These are phyloP conservation scores for Phallusia fumigata DNA, from an alignment of 23 tunicate species.

Conservation along the genomic window DNA sequence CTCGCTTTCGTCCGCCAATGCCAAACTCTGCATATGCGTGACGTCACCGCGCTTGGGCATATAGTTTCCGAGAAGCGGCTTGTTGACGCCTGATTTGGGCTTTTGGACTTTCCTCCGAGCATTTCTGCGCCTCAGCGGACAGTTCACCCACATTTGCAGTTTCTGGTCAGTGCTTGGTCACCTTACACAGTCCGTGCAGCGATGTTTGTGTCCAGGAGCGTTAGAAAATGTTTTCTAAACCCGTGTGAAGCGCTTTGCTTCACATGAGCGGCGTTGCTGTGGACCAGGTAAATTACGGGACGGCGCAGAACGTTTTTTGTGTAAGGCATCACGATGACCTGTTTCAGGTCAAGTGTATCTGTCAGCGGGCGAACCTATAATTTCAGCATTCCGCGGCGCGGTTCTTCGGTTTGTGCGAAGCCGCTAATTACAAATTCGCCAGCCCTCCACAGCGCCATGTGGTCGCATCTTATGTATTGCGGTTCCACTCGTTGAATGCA, in stretches of 20 bases:
- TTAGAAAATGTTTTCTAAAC: constrained; percentile 4
- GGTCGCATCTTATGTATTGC: constrained; percentile 1
- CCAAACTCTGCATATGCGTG: background rate
- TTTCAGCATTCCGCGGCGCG: constrained; percentile 1
- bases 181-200: background rate
- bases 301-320: background rate
- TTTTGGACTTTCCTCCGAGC: background rate
- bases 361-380: constrained; percentile 1
- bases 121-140: background rate
- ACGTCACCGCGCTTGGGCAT: background rate
- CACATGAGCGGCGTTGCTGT: background rate
- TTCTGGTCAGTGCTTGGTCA: too few relatives aligned
- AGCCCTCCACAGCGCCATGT: background rate
- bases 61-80: background rate
- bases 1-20: background rate
- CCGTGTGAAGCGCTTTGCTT: constrained; percentile 3
- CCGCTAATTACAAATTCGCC: constrained; percentile 4
- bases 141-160: background rate
- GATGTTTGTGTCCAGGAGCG: background rate
- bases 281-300: background rate
- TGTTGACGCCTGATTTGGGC: background rate
- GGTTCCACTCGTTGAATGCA: background rate
- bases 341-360: constrained; percentile 11
- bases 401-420: background rate
- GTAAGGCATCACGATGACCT: background rate